These are phyloP conservation scores for Pachliopta kotzebuea DNA, from an alignment of 2,888 invertebrate species.

Conservation along the genomic window DNA sequence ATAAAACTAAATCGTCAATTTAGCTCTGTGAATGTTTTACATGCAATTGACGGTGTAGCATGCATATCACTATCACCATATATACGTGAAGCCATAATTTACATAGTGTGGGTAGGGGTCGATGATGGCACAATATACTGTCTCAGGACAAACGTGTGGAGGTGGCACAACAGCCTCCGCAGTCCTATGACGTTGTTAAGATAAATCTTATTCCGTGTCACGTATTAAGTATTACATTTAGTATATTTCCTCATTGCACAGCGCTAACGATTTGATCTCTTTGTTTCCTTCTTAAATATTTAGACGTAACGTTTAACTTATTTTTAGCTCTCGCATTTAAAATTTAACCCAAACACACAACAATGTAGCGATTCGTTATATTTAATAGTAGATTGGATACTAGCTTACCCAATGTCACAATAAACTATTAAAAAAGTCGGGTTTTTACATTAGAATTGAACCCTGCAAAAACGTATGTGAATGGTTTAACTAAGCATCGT, in stretches of 20 bases:
- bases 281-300: constrained; percentile 7
- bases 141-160: constrained; percentile 36
- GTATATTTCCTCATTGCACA: constrained; percentile 25
- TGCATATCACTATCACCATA: constrained; percentile 13
- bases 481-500: background rate
- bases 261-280: constrained; percentile 17
- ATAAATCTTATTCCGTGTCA: constrained; percentile 29
- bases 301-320: background rate
- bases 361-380: too few relatives aligned
- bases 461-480: background rate
- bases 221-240: constrained; percentile 27
- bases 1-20: too few relatives aligned
- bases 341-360: too few relatives aligned
- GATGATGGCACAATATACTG: constrained; percentile 38
- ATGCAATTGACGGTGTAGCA: constrained; percentile 20
- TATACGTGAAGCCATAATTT: constrained; percentile 24
- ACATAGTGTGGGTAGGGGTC: constrained; percentile 30
- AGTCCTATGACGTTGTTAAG: constrained; percentile 26
- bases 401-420: too few relatives aligned
- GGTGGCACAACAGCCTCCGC: constrained; percentile 32
- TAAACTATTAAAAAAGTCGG: background rate
- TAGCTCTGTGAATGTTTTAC: constrained; percentile 7
- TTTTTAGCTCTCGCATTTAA: background rate
- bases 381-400: too few relatives aligned
- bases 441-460: too few relatives aligned